phyloP scores from a whole-genome alignment of 2,888 invertebrate genomes.

The Anoplius nigerrimus region DNA sequence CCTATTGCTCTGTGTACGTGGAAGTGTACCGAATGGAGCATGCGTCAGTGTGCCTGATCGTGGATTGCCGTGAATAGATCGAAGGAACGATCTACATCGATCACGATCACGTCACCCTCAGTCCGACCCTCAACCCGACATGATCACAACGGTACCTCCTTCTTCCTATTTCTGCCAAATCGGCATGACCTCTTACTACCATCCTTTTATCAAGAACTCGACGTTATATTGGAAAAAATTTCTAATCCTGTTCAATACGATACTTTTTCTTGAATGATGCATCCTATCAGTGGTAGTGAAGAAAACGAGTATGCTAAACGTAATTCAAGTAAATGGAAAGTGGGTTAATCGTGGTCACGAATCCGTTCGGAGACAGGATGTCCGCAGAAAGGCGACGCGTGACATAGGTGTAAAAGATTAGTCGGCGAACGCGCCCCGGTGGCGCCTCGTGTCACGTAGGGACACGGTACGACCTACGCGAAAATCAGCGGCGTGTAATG shows the following conservation, averaged over 20 bases:
- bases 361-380: neutral
- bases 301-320: no score
- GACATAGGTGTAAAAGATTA: slow-evolving; percentile 52
- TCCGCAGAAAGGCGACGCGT: neutral
- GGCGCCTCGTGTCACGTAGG: slow-evolving; percentile 61
- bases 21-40: slow-evolving; percentile 18
- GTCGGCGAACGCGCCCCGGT: slow-evolving; percentile 61
- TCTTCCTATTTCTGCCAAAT: slow-evolving; percentile 51
- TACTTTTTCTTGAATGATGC: no score
- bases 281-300: no score
- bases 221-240: no score
- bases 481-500: slow-evolving; percentile 53
- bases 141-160: slow-evolving; percentile 60
- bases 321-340: neutral
- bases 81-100: slow-evolving; percentile 70
- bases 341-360: neutral
- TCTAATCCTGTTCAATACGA: no score
- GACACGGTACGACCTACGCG: slow-evolving; percentile 59
- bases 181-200: slow-evolving; percentile 21
- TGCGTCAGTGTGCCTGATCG: slow-evolving; percentile 44
- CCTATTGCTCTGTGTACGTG: slow-evolving; percentile 23
- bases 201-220: no score
- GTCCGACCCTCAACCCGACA: slow-evolving; percentile 42
- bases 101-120: slow-evolving; percentile 69
- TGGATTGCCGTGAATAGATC: slow-evolving; percentile 61